phyloP scores from a whole-genome alignment of 2,888 invertebrate species.

The Drosophila kuntzei region DNA sequence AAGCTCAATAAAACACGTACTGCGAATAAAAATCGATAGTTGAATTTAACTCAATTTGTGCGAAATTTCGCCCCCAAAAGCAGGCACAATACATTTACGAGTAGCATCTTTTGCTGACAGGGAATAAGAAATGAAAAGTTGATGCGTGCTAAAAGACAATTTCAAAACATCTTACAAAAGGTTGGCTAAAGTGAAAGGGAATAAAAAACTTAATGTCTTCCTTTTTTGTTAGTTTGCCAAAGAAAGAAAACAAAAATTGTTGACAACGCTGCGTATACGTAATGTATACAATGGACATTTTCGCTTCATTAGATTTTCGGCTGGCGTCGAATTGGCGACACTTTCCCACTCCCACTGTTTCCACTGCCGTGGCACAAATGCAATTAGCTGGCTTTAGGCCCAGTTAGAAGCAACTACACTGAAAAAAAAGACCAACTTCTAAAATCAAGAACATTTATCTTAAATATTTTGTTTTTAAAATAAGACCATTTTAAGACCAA shows the following conservation, averaged over 20 bases:
- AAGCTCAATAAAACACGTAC: not conserved
- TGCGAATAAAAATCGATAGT: constrained; percentile 60
- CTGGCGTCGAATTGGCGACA: constrained; percentile 57
- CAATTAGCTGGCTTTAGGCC: constrained; percentile 64
- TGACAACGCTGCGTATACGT: constrained; percentile 42
- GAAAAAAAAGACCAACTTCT: too few relatives aligned
- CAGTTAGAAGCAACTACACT: constrained; percentile 9
- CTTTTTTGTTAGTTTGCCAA: constrained; percentile 33
- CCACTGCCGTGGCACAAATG: constrained; percentile 46
- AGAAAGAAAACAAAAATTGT: not conserved
- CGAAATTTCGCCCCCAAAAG: constrained; percentile 3
- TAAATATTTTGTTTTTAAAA: too few relatives aligned
- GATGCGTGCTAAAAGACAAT: constrained; percentile 51
- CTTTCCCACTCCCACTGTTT: constrained; percentile 15
- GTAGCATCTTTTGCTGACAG: constrained; percentile 1
- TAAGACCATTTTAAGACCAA: too few relatives aligned
- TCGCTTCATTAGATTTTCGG: constrained; percentile 31
- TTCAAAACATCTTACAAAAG: constrained; percentile 20
- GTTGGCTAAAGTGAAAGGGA: not conserved
- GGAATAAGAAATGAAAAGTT: constrained; percentile 26
- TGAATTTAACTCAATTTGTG: constrained; percentile 39
- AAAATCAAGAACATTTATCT: too few relatives aligned
- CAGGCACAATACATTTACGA: not conserved
- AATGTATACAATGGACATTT: constrained; percentile 36
- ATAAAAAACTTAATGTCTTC: constrained; percentile 4